Evolutionary conservation across 2,797 vertebrate species (phyloP).

Genomic region (Enoplosus armatus): DNA sequence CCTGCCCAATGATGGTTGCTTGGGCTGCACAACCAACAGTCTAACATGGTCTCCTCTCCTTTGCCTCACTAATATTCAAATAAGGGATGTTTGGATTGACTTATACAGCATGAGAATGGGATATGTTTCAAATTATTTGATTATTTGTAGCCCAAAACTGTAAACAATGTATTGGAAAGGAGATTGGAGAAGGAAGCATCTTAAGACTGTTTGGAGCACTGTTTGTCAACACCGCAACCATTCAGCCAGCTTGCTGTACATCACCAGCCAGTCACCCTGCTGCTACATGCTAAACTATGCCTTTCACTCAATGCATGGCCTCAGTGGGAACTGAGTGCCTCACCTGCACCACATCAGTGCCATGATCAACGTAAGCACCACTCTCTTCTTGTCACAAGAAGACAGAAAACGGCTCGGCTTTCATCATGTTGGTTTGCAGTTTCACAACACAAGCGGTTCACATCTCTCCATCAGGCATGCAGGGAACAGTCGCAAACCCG

Average conservation of each 20-base stretch:
- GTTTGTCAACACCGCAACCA: constrained; percentile 66
- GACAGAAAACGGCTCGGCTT: constrained; percentile 60
- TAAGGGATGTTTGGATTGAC: constrained; percentile 17
- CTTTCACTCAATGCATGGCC: constrained; percentile 55
- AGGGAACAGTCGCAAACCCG: constrained; percentile 46
- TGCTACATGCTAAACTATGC: constrained; percentile 55
- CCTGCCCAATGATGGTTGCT: constrained; percentile 55
- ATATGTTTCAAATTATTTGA: constrained; percentile 16
- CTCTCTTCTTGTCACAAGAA: constrained; percentile 68
- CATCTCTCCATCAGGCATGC: constrained; percentile 71
- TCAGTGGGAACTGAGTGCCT: constrained; percentile 48
- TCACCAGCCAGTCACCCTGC: constrained; percentile 58
- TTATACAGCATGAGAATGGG: neutral
- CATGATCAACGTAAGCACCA: constrained; percentile 51
- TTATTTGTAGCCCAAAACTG: constrained; percentile 3
- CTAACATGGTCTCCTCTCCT: constrained; percentile 66
- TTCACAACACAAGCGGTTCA: constrained; percentile 49
- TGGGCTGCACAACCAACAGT: constrained; percentile 69
- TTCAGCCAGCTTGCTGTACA: constrained; percentile 56
- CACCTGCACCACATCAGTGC: constrained; percentile 56
- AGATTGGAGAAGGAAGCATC: constrained; percentile 58
- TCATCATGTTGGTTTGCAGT: constrained; percentile 50
- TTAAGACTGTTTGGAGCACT: constrained; percentile 67
- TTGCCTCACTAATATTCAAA: constrained; percentile 41
- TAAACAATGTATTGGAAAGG: constrained; percentile 13